phyloP scores from a whole-genome alignment of 1,140 invertebrate genomes.

The Macrobrachium nipponense region DNA sequence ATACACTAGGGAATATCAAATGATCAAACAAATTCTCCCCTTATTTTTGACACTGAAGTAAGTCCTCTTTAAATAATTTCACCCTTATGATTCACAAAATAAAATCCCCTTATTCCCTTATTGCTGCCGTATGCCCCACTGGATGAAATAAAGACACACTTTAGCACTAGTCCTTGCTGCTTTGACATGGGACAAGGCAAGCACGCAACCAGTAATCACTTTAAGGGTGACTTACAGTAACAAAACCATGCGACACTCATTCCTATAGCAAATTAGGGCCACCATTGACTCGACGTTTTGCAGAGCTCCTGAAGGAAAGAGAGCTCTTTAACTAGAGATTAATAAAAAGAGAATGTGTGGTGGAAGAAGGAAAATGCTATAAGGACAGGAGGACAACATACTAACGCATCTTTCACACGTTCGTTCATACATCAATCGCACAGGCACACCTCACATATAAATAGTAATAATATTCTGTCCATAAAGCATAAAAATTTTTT shows the following conservation, averaged over 20 bases:
- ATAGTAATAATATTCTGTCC: constrained; percentile 7
- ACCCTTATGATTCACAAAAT: too few relatives aligned
- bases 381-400: constrained; percentile 4
- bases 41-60: too few relatives aligned
- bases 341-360: not conserved
- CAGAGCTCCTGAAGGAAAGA: too few relatives aligned
- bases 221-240: constrained; percentile 27
- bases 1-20: too few relatives aligned
- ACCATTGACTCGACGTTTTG: too few relatives aligned
- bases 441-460: constrained; percentile 16
- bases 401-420: not conserved
- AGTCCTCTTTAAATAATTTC: too few relatives aligned
- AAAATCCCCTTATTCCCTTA: too few relatives aligned
- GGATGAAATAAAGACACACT: too few relatives aligned
- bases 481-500: too few relatives aligned
- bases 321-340: not conserved
- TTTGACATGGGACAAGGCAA: constrained; percentile 3
- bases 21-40: too few relatives aligned
- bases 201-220: constrained; percentile 15
- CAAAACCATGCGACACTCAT: constrained; percentile 21
- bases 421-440: not conserved
- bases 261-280: constrained; percentile 9
- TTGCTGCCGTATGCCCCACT: too few relatives aligned
- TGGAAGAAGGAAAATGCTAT: not conserved
- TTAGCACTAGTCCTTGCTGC: not conserved